Percentiles rank a stretch among this genome's conserved stretches.
Conservation (phyloP, 2,113 vertebrate species). For the Centropristis striata region DNA sequence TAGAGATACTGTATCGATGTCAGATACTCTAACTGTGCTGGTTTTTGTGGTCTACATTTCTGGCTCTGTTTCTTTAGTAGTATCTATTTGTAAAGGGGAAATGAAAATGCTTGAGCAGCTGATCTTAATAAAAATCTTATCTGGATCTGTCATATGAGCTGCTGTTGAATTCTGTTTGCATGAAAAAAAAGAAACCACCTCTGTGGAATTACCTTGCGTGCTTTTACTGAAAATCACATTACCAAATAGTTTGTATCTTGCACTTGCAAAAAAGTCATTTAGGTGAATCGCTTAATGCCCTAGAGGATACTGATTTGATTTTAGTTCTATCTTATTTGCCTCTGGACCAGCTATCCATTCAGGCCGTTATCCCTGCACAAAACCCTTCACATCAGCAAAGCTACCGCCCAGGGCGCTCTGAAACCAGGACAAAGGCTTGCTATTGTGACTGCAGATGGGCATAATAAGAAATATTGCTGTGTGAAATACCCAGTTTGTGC, state of each 20-base stretch:
- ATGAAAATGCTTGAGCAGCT: conserved; percentile 46
- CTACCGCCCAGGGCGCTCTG: conserved; percentile 30
- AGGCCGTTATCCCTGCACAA: conserved; percentile 24
- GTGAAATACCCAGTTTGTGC: conserved; percentile 55
- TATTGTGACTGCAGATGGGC: conserved; percentile 47
- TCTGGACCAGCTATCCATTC: conserved; percentile 17
- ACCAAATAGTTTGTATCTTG: conserved; percentile 29
- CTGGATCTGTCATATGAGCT: conserved; percentile 40
- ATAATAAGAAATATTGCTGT: conserved; percentile 59
- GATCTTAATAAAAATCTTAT: conserved; percentile 54
- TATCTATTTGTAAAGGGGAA: conserved; percentile 43
- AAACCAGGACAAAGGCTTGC: conserved; percentile 51
- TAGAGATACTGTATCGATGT: neutral
- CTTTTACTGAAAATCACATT: conserved; percentile 37
- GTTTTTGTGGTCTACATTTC: conserved; percentile 1
- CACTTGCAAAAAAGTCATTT: conserved; percentile 45
- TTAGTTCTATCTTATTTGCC: conserved; percentile 26
- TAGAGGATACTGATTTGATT: conserved; percentile 43
- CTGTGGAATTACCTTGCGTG: conserved; percentile 20
- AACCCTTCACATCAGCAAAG: conserved; percentile 36
- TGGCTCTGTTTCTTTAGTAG: conserved; percentile 4
- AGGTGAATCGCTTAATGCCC: conserved; percentile 27
- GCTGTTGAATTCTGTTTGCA: conserved; percentile 15
- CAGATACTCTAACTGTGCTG: neutral
- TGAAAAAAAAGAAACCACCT: conserved; percentile 3